Percentiles rank a stretch among this genome's conserved stretches.
These are phyloP conservation scores for Himalopsyche japonica DNA, from an alignment of 2,888 invertebrate genomes.

Conservation along the genomic window DNA sequence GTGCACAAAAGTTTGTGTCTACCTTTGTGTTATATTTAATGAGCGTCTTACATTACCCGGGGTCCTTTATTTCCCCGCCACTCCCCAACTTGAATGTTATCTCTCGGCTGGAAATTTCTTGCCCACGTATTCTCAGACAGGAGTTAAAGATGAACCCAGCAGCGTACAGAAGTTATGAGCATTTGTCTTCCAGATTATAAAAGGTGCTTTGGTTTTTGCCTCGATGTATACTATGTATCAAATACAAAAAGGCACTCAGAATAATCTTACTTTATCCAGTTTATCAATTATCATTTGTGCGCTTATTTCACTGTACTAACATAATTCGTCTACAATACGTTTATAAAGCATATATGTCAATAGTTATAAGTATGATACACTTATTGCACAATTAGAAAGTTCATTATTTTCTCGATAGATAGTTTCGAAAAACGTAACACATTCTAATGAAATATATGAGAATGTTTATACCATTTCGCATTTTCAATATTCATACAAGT, in stretches of 20 bases:
- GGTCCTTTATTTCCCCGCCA: slow-evolving; percentile 18
- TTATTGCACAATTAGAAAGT: too few relatives aligned
- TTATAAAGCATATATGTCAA: too few relatives aligned
- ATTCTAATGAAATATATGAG: too few relatives aligned
- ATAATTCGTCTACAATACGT: too few relatives aligned
- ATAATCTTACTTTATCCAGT: neutral
- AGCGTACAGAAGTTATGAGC: slow-evolving; percentile 36
- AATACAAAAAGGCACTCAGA: neutral
- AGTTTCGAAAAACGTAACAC: too few relatives aligned
- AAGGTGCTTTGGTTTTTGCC: slow-evolving; percentile 7
- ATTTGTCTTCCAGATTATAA: slow-evolving; percentile 36
- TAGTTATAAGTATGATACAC: too few relatives aligned
- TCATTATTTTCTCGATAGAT: too few relatives aligned
- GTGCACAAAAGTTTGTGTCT: slow-evolving; percentile 6
- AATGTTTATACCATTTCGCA: too few relatives aligned
- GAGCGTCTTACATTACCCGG: slow-evolving; percentile 20
- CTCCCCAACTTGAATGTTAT: slow-evolving; percentile 26
- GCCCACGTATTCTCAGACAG: slow-evolving; percentile 15
- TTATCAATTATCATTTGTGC: neutral
- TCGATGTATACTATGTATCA: neutral
- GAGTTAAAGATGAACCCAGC: slow-evolving; percentile 17
- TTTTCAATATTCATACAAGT: too few relatives aligned
- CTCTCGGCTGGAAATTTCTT: slow-evolving; percentile 3
- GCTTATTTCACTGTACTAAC: neutral
- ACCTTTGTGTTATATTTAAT: slow-evolving; percentile 21